These are phyloP conservation scores for Prietella phreatophila DNA, from an alignment of 2,113 vertebrate species.

Conservation along the genomic window DNA sequence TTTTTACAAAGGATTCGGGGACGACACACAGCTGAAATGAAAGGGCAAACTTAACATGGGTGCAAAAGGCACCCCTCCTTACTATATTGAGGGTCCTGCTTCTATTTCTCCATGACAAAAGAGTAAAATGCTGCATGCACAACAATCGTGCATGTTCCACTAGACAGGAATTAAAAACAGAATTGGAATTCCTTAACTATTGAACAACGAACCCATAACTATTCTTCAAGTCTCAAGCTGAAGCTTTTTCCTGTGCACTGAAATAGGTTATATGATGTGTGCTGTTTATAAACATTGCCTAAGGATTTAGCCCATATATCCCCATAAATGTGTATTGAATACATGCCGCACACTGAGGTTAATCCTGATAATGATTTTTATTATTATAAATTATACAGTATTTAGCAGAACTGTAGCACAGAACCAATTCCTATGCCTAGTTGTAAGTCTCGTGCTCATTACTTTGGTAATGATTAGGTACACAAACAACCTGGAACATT, in stretches of 20 bases:
- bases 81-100: conserved; percentile 9
- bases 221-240: background rate
- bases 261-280: conserved; percentile 12
- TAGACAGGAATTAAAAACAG: conserved; percentile 48
- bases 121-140: conserved; percentile 28
- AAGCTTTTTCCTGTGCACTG: conserved; percentile 1
- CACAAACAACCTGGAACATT: conserved; percentile 37
- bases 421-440: background rate
- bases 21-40: conserved; percentile 42
- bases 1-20: background rate
- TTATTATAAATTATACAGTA: background rate
- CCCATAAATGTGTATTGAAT: background rate
- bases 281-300: background rate
- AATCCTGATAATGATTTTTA: too few species aligned
- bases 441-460: background rate
- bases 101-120: conserved; percentile 31
- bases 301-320: background rate
- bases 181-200: too few species aligned
- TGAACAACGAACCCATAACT: too few species aligned
- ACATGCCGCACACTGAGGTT: too few species aligned
- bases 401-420: background rate
- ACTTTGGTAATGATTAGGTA: conserved; percentile 15
- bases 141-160: conserved; percentile 37
- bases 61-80: conserved; percentile 29
- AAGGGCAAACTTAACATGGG: conserved; percentile 35